Conservation (phyloP, 2,797 vertebrate species). For the Natrix natrix region DNA sequence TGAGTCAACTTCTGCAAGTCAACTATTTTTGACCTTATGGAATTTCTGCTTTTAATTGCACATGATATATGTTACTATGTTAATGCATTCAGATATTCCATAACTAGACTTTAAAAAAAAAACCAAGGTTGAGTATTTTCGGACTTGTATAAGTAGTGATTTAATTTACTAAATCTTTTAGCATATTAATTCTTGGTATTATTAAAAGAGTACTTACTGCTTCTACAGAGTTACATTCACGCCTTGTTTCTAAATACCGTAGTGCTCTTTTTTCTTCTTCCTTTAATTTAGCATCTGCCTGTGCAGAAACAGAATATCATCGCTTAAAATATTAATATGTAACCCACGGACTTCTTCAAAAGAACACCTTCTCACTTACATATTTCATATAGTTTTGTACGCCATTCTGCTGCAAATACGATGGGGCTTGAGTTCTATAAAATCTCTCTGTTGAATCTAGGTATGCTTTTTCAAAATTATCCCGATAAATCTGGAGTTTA, state of each 20-base stretch:
- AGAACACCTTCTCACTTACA: conserved; percentile 77
- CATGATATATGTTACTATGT: not conserved
- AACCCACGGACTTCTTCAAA: conserved; percentile 29
- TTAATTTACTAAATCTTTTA: not conserved
- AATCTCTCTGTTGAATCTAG: conserved; percentile 96
- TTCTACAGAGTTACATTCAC: conserved; percentile 98
- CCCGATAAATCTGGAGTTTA: conserved; percentile 97
- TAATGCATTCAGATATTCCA: not conserved
- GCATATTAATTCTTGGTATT: not conserved
- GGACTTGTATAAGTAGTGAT: not conserved
- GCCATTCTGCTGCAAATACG: conserved; percentile 95
- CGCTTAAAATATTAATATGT: conserved; percentile 65
- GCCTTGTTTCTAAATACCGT: conserved; percentile 94
- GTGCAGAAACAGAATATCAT: conserved; percentile 72
- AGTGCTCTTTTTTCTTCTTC: conserved; percentile 97
- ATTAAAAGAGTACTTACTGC: conserved; percentile 79
- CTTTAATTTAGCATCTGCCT: conserved; percentile 98
- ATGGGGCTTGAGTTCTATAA: conserved; percentile 95
- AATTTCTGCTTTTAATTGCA: not conserved
- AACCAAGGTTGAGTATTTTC: not conserved
- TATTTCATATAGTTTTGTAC: conserved; percentile 99
- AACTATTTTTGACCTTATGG: not conserved
- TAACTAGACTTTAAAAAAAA: not conserved
- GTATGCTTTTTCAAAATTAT: conserved; percentile 98
- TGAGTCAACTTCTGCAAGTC: not conserved